Percentiles rank a stretch among this genome's conserved stretches.
phyloP scores from a whole-genome alignment of 2,797 vertebrate species.

The Staurois parvus region DNA sequence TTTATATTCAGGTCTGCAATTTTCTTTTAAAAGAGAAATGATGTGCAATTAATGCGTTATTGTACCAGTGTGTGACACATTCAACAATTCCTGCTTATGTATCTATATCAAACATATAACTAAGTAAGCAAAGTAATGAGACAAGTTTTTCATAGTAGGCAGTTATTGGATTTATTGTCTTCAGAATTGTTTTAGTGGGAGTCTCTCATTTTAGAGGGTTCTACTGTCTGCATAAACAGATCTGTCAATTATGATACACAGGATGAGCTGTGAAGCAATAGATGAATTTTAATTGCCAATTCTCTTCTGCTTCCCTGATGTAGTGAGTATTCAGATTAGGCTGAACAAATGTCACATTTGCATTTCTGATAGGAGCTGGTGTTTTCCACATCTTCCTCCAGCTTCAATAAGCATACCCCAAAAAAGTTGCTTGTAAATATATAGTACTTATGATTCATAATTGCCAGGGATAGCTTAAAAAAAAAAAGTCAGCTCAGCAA shows the following conservation, averaged over 20 bases:
- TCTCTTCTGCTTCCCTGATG: constrained; percentile 73
- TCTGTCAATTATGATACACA: constrained; percentile 73
- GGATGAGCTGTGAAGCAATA: constrained; percentile 70
- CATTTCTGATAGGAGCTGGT: constrained; percentile 76
- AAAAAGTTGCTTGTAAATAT: constrained; percentile 67
- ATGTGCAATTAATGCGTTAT: constrained; percentile 75
- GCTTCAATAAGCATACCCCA: constrained; percentile 69
- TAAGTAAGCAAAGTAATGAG: background rate
- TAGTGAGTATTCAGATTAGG: constrained; percentile 73
- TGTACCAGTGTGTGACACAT: constrained; percentile 65
- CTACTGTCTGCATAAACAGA: constrained; percentile 67
- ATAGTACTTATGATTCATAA: constrained; percentile 63
- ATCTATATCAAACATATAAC: constrained; percentile 25
- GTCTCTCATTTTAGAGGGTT: constrained; percentile 67
- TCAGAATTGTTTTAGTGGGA: constrained; percentile 64
- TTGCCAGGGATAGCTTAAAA: constrained; percentile 55
- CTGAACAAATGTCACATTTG: constrained; percentile 83
- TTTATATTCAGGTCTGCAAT: constrained; percentile 79
- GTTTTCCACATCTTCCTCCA: constrained; percentile 68
- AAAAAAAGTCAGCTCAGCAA: constrained; percentile 67
- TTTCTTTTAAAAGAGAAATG: constrained; percentile 77
- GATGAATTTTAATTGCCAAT: constrained; percentile 76
- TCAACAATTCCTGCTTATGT: constrained; percentile 66
- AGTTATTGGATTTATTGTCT: constrained; percentile 12
- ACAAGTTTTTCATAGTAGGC: constrained; percentile 2